phyloP scores from a whole-genome alignment of 1,140 invertebrate genomes.

The Anastrepha ludens region DNA sequence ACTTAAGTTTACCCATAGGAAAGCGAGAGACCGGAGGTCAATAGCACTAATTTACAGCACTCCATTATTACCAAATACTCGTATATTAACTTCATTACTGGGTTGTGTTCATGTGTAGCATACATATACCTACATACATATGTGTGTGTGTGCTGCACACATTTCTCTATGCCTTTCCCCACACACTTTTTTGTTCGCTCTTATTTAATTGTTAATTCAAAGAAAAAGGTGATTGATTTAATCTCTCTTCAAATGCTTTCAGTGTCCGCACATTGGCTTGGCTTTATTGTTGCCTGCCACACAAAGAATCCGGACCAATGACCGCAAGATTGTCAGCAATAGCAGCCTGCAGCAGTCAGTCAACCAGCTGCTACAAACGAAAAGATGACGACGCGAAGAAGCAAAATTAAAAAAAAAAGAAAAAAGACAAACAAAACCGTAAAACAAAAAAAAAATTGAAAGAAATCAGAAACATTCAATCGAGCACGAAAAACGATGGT shows the following conservation, averaged over 20 bases:
- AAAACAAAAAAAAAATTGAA: neutral
- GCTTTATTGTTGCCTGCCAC: neutral
- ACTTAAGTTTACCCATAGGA: too few relatives aligned
- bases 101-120: neutral
- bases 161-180: constrained; percentile 16
- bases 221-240: constrained; percentile 46
- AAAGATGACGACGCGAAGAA: neutral
- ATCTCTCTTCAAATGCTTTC: constrained; percentile 41
- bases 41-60: too few relatives aligned
- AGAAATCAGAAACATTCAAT: constrained; percentile 1
- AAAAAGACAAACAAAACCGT: neutral
- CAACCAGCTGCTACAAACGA: constrained; percentile 30
- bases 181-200: neutral
- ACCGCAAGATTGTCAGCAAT: constrained; percentile 37
- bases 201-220: constrained; percentile 43
- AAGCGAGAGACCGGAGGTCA: too few relatives aligned
- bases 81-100: neutral
- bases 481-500: neutral
- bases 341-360: constrained; percentile 12
- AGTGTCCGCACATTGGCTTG: neutral
- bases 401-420: neutral
- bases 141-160: neutral
- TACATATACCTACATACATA: neutral
- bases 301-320: constrained; percentile 49
- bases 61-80: neutral